phyloP scores from a whole-genome alignment of 2,797 vertebrate genomes.

The Spinibarbus caldwelli region DNA sequence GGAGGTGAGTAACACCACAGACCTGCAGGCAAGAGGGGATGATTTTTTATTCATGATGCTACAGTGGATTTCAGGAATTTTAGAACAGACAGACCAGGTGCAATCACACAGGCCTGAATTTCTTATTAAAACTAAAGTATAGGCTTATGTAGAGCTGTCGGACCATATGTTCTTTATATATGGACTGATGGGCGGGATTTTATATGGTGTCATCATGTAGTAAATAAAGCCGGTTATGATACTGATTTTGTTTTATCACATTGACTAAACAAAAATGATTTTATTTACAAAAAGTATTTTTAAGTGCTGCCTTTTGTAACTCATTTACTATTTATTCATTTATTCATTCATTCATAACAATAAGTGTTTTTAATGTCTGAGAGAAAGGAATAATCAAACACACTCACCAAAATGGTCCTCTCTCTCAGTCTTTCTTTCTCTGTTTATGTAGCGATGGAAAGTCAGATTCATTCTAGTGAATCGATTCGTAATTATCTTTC shows the following conservation, averaged over 20 bases:
- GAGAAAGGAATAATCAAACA: background rate
- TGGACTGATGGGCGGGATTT: background rate
- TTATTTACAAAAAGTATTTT: background rate
- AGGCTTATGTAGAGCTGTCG: background rate
- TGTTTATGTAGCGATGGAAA: background rate
- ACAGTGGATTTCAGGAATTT: conserved; percentile 33
- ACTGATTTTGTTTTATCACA: background rate
- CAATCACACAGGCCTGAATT: conserved; percentile 4
- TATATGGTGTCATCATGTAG: background rate
- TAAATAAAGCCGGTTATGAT: background rate
- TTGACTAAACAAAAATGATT: background rate
- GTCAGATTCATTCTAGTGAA: background rate
- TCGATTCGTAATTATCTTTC: background rate
- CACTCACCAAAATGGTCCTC: background rate
- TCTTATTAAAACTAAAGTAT: conserved; percentile 14
- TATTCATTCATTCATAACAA: background rate
- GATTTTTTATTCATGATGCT: conserved; percentile 60
- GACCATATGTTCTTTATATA: background rate
- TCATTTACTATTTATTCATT: background rate
- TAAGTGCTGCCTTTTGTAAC: background rate
- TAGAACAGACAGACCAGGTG: conserved; percentile 43
- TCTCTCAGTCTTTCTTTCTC: background rate
- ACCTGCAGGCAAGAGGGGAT: conserved; percentile 42
- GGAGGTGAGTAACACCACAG: conserved; percentile 51
- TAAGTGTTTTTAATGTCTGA: background rate